phyloP scores from a whole-genome alignment of 2,797 vertebrate genomes.

The Enteromius trimaculatus region DNA sequence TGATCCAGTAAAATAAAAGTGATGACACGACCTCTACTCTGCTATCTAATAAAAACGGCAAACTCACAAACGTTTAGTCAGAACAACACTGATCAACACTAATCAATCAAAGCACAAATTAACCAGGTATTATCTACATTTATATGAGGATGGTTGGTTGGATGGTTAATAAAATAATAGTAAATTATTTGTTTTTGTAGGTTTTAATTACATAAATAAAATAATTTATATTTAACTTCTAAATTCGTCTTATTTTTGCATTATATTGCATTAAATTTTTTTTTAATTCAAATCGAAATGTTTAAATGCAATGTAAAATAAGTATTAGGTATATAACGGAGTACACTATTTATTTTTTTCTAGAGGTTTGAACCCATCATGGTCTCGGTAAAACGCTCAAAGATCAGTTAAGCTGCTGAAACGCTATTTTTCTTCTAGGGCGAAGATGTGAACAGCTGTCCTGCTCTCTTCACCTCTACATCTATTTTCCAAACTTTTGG shows the following conservation, averaged over 20 bases:
- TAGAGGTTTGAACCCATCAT: not conserved
- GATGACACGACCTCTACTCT: no score
- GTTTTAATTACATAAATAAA: no score
- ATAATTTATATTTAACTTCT: not conserved
- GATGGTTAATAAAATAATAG: not conserved
- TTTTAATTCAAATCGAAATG: not conserved
- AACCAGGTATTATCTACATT: not conserved
- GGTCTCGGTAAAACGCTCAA: not conserved
- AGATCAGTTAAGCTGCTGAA: not conserved
- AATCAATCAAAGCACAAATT: not conserved
- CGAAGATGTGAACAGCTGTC: slow-evolving; percentile 34
- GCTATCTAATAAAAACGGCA: not conserved
- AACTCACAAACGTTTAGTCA: not conserved
- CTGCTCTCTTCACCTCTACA: slow-evolving; percentile 4
- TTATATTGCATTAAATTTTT: not conserved
- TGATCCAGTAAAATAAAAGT: not conserved
- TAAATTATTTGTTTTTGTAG: not conserved
- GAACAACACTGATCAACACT: not conserved
- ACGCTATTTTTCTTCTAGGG: not conserved
- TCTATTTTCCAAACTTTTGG: slow-evolving; percentile 35
- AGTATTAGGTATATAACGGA: not conserved
- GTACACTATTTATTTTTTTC: not conserved
- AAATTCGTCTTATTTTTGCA: not conserved
- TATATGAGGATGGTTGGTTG: not conserved
- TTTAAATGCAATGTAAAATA: not conserved